Evolutionary conservation across 2,888 invertebrate genomes (phyloP), one percentile per base, ranked within the genome.

Genomic region (Agonopterix heracliana): DNA sequence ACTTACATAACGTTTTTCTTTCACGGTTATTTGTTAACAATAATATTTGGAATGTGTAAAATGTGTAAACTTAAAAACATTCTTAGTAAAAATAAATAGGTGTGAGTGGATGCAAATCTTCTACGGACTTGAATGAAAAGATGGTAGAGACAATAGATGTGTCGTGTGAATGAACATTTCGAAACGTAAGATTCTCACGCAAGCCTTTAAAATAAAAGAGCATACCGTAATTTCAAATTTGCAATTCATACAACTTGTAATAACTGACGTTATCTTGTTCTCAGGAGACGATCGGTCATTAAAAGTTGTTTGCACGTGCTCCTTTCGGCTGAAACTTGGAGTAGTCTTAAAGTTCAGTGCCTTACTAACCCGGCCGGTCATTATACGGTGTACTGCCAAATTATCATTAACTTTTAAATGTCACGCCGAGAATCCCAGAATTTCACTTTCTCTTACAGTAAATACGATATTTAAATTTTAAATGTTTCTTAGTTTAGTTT

Each of bases 201-300:
- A 38, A 38, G 38, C 38, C n/a, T 38, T 38, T 11, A 38, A 26
- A 26, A 38, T 11, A 11, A 38, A 11, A 38, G 11, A 38, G 38
- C 5, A 9, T 41, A 40, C 45, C 34, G 48, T 45, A 45, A 49
- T 41, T 14, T 41, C 9, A 43, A 49, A 46, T 46, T 46, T 42
- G 45, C 35, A 38, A 46, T 46, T 46, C 46, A 49, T 40, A 38
- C 34, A 46, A 36, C 17, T 34, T 41, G 13, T 42, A 42, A 46
- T n/a, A 38, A 13, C 36, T 42, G n/a, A 11, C 36, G 49, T 49
- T 49, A 49, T 44, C 34, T 38, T 46, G 34, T 46, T 46, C 48
- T 45, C 48, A 43, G 34, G 45, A 43, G 35, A 45, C 41, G 34
- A 26, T 45, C 47, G 41, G 46, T n/a, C 47, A 51, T 48, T 47